Evolutionary conservation across 2,888 invertebrate species (phyloP).

Genomic region (Yponomeuta cagnagella): DNA sequence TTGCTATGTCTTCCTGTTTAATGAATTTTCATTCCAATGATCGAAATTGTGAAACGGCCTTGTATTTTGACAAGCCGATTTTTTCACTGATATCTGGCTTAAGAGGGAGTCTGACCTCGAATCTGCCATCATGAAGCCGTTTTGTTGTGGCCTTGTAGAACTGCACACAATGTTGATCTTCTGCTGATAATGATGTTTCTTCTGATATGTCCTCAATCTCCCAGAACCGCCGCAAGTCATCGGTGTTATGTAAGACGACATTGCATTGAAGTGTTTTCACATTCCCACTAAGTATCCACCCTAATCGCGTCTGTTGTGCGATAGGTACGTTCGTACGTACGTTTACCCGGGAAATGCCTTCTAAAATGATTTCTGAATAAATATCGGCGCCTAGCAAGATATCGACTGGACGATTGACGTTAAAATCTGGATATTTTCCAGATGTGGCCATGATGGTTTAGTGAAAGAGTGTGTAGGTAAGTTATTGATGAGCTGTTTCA

Average conservation of each 20-base stretch:
- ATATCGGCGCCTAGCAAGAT: conserved; percentile 22
- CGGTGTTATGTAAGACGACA: conserved; percentile 16
- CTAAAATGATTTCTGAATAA: conserved; percentile 17
- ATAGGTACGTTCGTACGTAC: conserved; percentile 16
- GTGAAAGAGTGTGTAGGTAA: too few species aligned
- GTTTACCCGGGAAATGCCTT: conserved; percentile 17
- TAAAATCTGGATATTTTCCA: conserved; percentile 18
- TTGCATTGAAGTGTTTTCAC: too few species aligned
- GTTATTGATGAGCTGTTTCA: too few species aligned
- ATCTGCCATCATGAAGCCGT: too few species aligned
- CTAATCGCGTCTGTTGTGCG: conserved; percentile 25
- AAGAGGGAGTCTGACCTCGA: conserved; percentile 21
- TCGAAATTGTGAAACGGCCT: conserved; percentile 25
- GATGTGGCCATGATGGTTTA: too few species aligned
- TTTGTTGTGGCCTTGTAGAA: too few species aligned
- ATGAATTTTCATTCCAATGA: conserved; percentile 7
- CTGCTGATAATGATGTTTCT: neutral
- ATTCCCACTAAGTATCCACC: conserved; percentile 25
- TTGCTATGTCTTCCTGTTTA: conserved; percentile 16
- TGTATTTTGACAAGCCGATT: conserved; percentile 23
- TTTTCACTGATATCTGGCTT: conserved; percentile 17
- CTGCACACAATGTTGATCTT: too few species aligned
- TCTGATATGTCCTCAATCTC: conserved; percentile 16
- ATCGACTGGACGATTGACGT: conserved; percentile 14
- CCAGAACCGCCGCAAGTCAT: conserved; percentile 18